Evolutionary conservation across 1,140 invertebrate species (phyloP).

Genomic region (Piezodorus guildinii): DNA sequence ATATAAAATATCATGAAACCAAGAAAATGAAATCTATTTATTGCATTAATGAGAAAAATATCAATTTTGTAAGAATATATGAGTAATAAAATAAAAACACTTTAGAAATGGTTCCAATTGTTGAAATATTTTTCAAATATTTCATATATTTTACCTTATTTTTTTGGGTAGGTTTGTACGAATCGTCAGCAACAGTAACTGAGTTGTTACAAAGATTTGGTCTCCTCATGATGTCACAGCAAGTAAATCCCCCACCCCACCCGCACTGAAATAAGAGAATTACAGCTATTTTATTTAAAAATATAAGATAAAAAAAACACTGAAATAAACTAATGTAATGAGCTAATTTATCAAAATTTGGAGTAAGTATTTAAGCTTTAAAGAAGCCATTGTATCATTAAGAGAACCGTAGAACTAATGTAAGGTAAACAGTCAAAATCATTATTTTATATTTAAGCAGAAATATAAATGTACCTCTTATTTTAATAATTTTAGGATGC

Average conservation of each 20-base stretch:
- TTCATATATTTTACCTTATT: slow-evolving; percentile 10
- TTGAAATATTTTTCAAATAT: too few relatives aligned
- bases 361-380: neutral
- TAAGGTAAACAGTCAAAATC: too few relatives aligned
- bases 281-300: neutral
- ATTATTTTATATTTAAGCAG: too few relatives aligned
- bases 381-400: neutral
- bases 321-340: neutral
- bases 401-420: neutral
- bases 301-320: slow-evolving; percentile 9
- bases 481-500: too few relatives aligned
- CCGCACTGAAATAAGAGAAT: slow-evolving; percentile 25
- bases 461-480: too few relatives aligned
- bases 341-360: neutral
- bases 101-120: too few relatives aligned
- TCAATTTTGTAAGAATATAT: too few relatives aligned
- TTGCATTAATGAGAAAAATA: too few relatives aligned
- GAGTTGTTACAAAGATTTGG: slow-evolving; percentile 26
- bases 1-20: too few relatives aligned
- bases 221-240: slow-evolving; percentile 28
- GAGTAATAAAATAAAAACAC: too few relatives aligned
- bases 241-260: slow-evolving; percentile 27
- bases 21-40: too few relatives aligned
- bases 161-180: slow-evolving; percentile 12
- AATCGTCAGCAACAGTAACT: slow-evolving; percentile 21